Evolutionary conservation across 1,140 invertebrate species (phyloP).

Genomic region (Teleopsis dalmanni): DNA sequence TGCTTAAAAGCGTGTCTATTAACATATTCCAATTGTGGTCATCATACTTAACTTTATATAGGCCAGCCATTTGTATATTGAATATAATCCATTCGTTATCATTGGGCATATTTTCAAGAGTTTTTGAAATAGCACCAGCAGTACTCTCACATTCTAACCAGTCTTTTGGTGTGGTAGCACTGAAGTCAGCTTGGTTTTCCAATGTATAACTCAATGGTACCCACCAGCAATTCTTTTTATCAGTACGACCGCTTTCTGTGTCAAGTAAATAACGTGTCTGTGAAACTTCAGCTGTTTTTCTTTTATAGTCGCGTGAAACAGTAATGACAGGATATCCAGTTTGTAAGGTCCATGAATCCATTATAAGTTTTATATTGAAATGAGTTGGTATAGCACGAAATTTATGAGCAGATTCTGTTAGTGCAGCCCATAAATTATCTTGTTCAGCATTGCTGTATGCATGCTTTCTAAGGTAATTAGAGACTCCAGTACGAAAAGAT

Average conservation of each 20-base stretch:
- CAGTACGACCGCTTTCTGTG: constrained; percentile 18
- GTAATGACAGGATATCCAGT: constrained; percentile 73
- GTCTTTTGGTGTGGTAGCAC: constrained; percentile 51
- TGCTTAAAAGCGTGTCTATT: constrained; percentile 50
- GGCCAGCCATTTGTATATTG: constrained; percentile 55
- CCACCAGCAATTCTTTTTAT: constrained; percentile 47
- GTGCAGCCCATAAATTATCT: constrained; percentile 71
- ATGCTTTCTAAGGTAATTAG: constrained; percentile 56
- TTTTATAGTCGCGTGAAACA: constrained; percentile 54
- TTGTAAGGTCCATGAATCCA: constrained; percentile 78
- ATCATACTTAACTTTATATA: constrained; percentile 74
- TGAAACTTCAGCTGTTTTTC: constrained; percentile 47
- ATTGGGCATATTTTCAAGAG: constrained; percentile 32
- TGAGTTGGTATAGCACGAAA: constrained; percentile 47
- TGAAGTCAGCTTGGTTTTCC: constrained; percentile 54
- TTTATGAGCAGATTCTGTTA: constrained; percentile 56
- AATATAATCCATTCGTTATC: constrained; percentile 55
- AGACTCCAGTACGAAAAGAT: constrained; percentile 61
- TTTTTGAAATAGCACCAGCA: constrained; percentile 23
- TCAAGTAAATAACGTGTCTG: constrained; percentile 48
- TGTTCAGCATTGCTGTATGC: constrained; percentile 66
- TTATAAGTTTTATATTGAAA: constrained; percentile 57
- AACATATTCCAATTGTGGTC: constrained; percentile 59
- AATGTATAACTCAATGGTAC: constrained; percentile 59
- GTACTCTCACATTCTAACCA: constrained; percentile 50